A percentile compares a stretch with the other conserved stretches of the same genome.
Conservation (phyloP, 2,113 vertebrate species). For the Neogale vison region DNA sequence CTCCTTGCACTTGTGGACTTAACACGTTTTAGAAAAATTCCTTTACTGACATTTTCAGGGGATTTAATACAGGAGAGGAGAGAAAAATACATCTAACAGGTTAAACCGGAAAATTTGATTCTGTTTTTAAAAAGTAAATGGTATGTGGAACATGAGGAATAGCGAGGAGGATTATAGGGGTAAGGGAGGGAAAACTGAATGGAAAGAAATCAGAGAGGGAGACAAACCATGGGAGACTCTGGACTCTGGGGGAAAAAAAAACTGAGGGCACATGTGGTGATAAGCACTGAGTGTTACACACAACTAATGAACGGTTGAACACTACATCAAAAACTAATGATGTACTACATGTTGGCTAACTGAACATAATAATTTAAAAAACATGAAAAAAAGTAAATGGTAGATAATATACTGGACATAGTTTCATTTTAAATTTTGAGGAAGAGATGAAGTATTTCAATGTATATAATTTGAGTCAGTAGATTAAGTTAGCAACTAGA, state of each 20-base stretch:
- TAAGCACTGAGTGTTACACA: too few relatives aligned
- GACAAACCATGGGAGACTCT: too few relatives aligned
- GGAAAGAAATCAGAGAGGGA: too few relatives aligned
- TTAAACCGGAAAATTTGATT: neutral
- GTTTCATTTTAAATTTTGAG: conserved; percentile 41
- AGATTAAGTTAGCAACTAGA: neutral
- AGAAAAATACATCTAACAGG: neutral
- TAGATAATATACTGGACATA: neutral
- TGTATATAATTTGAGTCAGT: conserved; percentile 23
- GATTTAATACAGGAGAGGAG: neutral
- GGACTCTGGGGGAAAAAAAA: too few relatives aligned
- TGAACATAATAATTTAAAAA: too few relatives aligned
- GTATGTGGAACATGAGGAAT: neutral
- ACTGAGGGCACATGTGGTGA: too few relatives aligned
- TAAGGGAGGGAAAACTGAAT: too few relatives aligned
- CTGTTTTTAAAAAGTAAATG: neutral
- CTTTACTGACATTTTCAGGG: neutral
- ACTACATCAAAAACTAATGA: too few relatives aligned
- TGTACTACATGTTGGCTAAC: too few relatives aligned
- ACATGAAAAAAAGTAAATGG: neutral
- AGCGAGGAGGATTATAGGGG: too few relatives aligned
- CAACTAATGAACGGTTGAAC: too few relatives aligned
- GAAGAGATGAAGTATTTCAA: neutral
- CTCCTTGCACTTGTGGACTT: neutral
- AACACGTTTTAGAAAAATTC: neutral